Evolutionary conservation across 2,888 invertebrate genomes (phyloP).

Genomic region (Eurois occulta): DNA sequence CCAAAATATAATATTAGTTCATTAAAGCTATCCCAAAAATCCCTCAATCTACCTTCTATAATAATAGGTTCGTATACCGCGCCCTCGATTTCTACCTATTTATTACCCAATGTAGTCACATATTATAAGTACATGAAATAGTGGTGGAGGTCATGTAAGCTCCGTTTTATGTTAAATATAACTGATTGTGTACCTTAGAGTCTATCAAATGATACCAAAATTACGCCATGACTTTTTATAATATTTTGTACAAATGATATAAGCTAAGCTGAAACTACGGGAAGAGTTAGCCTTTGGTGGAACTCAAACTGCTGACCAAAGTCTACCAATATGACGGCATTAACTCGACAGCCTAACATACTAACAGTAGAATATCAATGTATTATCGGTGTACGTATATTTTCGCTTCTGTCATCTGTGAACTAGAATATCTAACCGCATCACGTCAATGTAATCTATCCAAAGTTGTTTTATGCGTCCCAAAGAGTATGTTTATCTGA

Average conservation of each 20-base stretch:
- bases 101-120: slow-evolving; percentile 52
- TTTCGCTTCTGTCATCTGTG: slow-evolving; percentile 68
- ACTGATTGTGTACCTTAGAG: slow-evolving; percentile 59
- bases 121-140: slow-evolving; percentile 49
- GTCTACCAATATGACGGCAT: slow-evolving; percentile 57
- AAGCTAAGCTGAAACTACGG: slow-evolving; percentile 58
- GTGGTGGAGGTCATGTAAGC: slow-evolving; percentile 40
- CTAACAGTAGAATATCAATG: slow-evolving; percentile 63
- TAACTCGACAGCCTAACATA: slow-evolving; percentile 60
- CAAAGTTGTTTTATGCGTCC: slow-evolving; percentile 88
- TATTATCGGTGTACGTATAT: slow-evolving; percentile 65
- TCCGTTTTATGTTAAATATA: slow-evolving; percentile 57
- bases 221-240: slow-evolving; percentile 85
- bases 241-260: slow-evolving; percentile 80
- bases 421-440: slow-evolving; percentile 56
- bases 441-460: slow-evolving; percentile 77
- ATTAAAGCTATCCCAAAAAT: slow-evolving; percentile 44
- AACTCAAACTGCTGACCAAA: slow-evolving; percentile 58
- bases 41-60: slow-evolving; percentile 49
- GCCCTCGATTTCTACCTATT: slow-evolving; percentile 52
- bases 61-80: slow-evolving; percentile 45
- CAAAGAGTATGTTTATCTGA: slow-evolving; percentile 89
- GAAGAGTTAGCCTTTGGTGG: slow-evolving; percentile 44
- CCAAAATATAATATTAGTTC: slow-evolving; percentile 47
- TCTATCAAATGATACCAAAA: slow-evolving; percentile 74